A percentile compares a stretch with the other conserved stretches of the same genome.
Conservation (phyloP, 2,888 invertebrate species). For the Oligia strigilis region DNA sequence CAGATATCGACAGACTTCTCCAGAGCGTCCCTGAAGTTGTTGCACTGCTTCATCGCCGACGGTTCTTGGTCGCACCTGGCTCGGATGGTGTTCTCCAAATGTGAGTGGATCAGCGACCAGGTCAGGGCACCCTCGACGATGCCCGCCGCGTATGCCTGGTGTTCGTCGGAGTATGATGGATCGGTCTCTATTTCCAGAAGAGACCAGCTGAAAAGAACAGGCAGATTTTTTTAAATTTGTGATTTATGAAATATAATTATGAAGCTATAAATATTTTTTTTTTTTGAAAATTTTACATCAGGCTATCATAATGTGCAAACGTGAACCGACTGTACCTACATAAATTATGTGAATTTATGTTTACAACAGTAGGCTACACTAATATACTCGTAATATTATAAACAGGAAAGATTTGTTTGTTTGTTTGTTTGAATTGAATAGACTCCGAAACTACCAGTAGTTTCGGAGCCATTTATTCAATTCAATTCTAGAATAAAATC, state of each 20-base stretch:
- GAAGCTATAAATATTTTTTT: not conserved
- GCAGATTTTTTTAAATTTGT: not conserved
- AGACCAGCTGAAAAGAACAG: slow-evolving; percentile 92
- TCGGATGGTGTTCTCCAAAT: slow-evolving; percentile 93
- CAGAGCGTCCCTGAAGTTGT: slow-evolving; percentile 92
- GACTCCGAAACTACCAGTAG: too few species aligned
- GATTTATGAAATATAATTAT: not conserved
- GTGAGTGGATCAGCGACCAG: slow-evolving; percentile 94
- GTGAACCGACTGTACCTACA: not conserved
- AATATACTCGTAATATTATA: too few species aligned
- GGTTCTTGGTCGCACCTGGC: slow-evolving; percentile 88
- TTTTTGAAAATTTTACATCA: not conserved
- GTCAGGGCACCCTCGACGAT: slow-evolving; percentile 95
- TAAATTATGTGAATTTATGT: not conserved
- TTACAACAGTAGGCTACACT: too few species aligned
- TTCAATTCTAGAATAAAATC: too few species aligned
- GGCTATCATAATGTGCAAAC: not conserved
- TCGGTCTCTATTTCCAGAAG: slow-evolving; percentile 95
- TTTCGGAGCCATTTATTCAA: too few species aligned
- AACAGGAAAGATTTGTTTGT: too few species aligned
- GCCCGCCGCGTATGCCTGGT: slow-evolving; percentile 97
- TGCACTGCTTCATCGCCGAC: slow-evolving; percentile 90
- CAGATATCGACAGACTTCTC: slow-evolving; percentile 92
- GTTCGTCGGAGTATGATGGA: slow-evolving; percentile 93
- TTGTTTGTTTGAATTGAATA: too few species aligned